Conservation (phyloP, 2,797 vertebrate species). For the Acipenser oxyrinchus region DNA sequence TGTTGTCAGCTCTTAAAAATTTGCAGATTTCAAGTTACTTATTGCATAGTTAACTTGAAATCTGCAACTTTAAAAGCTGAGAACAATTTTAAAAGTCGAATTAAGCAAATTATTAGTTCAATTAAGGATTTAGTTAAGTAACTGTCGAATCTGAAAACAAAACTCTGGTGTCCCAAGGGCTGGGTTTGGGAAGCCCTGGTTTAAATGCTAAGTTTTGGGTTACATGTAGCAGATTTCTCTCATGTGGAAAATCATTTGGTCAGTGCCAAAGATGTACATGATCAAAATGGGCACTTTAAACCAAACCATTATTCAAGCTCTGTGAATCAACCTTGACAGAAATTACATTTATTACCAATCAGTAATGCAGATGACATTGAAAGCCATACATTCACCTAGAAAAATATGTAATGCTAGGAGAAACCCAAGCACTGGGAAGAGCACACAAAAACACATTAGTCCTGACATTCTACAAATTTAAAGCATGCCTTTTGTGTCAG, state of each 20-base stretch:
- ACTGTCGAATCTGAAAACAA: no score
- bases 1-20: no score
- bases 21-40: no score
- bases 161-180: no score
- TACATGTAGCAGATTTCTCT: not conserved
- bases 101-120: no score
- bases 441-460: conserved; percentile 8
- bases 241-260: conserved; percentile 1
- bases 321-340: not conserved
- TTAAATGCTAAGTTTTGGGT: no score
- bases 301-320: conserved; percentile 1
- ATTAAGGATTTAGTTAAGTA: no score
- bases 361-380: conserved; percentile 2
- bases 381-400: conserved; percentile 1
- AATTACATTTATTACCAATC: not conserved
- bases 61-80: no score
- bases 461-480: conserved; percentile 7
- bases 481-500: conserved; percentile 8
- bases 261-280: not conserved
- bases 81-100: no score
- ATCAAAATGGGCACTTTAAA: not conserved
- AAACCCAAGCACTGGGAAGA: not conserved
- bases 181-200: no score
- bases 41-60: no score
- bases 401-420: not conserved